Conservation (phyloP, 2,113 vertebrate species). For the Pogona vitticeps region DNA sequence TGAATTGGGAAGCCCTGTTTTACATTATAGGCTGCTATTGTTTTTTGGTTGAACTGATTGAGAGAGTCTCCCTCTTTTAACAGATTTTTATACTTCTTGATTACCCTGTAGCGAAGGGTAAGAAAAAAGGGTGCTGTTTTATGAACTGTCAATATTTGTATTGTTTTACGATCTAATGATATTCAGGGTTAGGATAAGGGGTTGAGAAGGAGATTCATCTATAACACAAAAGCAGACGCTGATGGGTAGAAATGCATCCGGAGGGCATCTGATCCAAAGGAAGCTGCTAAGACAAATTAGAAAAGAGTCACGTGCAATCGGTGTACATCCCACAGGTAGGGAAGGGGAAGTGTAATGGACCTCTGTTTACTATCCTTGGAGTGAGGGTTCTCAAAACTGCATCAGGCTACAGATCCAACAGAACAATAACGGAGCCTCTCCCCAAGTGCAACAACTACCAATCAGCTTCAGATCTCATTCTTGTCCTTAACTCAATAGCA, state of each 20-base stretch:
- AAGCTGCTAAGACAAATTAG: conserved; percentile 5
- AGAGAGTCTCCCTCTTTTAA: too few species aligned
- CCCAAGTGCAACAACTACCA: not conserved
- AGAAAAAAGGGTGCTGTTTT: not conserved
- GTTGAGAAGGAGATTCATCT: not conserved
- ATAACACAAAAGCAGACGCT: not conserved
- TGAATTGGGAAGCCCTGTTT: not conserved
- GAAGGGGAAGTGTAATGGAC: not conserved
- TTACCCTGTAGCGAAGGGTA: not conserved
- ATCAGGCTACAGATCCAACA: not conserved
- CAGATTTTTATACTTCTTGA: not conserved
- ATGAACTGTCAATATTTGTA: not conserved
- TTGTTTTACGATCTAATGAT: not conserved
- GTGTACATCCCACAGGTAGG: not conserved
- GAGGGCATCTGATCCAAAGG: not conserved
- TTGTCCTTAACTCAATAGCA: not conserved
- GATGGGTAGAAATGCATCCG: not conserved
- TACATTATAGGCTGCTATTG: not conserved
- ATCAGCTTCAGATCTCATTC: not conserved
- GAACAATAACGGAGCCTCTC: not conserved
- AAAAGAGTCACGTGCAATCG: not conserved
- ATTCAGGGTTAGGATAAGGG: not conserved
- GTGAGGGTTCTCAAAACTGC: not conserved
- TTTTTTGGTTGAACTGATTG: not conserved
- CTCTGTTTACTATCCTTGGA: not conserved